Base-by-base conservation (phyloP, 2,797 vertebrate genomes). In the Cetoscarus ocellatus region DNA sequence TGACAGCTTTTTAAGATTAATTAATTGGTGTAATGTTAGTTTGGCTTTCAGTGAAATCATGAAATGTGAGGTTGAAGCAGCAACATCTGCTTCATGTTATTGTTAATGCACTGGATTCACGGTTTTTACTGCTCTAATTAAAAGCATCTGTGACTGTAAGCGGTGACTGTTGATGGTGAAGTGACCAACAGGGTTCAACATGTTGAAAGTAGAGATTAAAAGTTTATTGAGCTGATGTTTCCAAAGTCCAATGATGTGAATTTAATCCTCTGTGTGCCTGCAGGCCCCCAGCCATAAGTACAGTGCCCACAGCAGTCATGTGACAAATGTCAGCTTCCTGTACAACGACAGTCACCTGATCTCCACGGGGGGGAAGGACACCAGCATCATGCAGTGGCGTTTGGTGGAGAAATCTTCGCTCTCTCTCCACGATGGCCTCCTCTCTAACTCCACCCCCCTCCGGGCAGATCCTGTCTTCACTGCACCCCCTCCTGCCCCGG, bases 301-400 rank as follows among this genome's bases (percentile, higher is more conserved):
- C 94, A 96, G 96, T 0, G 98, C 97, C 69, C 98, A 99, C 93
- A 99, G 97, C 82, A 99, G 98, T 91, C 98, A 99, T 0, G 98
- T 99, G 90, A 99, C 98, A 91, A 99, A 99, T 0, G 98, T 99
- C 86, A 98, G 96, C 90, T 99, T 98, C 88, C 95, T 97, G 79
- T 91, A 94, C 50, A 95, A 87, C 0, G 98, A 99, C 74, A 93
- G 94, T 82, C 97, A 99, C 89, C 94, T 99, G 86, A 94, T 99
- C 90, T 99, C 97, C 18, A 99, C 97, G 18, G 98, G 97, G 42
- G 98, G 98, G 53, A 99, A 99, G 86, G 98, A 99, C 93, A 99
- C 91, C 91, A 99, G 97, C 88, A 96, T 98, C 91, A 97, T 99
- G 90, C 97, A 99, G 67, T 99, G 97, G 98, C 96, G 95, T 80